Base-by-base conservation (phyloP, 2,113 vertebrate species). In the Psettodes erumei region DNA sequence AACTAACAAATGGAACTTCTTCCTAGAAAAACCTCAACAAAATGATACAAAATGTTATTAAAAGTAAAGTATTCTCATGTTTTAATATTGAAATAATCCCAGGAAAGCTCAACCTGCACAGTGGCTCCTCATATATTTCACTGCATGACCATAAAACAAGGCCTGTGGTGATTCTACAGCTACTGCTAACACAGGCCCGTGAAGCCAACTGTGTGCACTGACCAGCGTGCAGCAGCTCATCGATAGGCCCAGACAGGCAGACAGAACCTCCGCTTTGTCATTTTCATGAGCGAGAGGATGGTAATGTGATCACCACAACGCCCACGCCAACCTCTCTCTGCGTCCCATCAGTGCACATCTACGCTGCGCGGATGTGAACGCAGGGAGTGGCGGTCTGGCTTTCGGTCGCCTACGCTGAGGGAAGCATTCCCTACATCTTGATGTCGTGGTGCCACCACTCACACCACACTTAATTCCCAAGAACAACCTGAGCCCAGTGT, bases 221-320 rank as follows among this genome's bases (percentile, higher is more conserved):
- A 90, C 86, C 28, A 19, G 48, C 6, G 28, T 33, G 79, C 81
- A 88, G 64, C 56, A 80, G 86, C 73, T 86, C 73, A 79, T 87
- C 82, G 72, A 72, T 83, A 85, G 59, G 27, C 50, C 68, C 75
- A 85, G 83, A 84, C 82, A 75, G 84, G 83, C 69, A 78, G 80
- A 90, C 19, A 59, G 76, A 43, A 75, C 64, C 67, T 53, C 54
- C 3, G 58, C 80, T 65, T 33, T 61, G 68, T 42, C 4, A 3
- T 42, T 71, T 75, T 80, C 4, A 45, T 28, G 56, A 43, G 47
- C 58, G 51, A 77, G 28, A 51, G 30, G 71, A 64, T 8, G 45
- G 82, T 82, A 84, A 88, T 43, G 35, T 2, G 75, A 91, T 81
- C 79, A 23, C 70, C 25, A 2, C 16, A 13, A 16, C 19, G 35